phyloP scores from a whole-genome alignment of 2,888 invertebrate genomes.

The Trissoscelio sp. region DNA sequence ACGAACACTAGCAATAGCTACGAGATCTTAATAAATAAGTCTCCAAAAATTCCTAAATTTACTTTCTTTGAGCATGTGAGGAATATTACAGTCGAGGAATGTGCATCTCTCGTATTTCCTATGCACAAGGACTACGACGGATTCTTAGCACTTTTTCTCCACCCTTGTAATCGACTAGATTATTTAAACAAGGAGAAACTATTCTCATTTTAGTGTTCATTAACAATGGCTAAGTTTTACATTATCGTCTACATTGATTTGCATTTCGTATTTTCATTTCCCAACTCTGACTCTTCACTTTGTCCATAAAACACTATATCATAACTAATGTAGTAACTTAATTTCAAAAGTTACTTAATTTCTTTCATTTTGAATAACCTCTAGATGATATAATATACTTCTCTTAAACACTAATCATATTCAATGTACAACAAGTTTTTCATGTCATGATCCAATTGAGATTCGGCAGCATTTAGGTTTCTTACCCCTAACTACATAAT shows the following conservation, averaged over 20 bases:
- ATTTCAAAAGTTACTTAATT: constrained; percentile 32
- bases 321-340: constrained; percentile 44
- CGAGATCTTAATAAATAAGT: constrained; percentile 62
- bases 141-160: constrained; percentile 55
- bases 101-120: constrained; percentile 50
- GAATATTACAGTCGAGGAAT: constrained; percentile 66
- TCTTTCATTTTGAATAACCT: constrained; percentile 33
- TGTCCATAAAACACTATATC: constrained; percentile 42
- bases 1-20: constrained; percentile 35
- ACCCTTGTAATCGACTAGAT: constrained; percentile 78
- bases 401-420: constrained; percentile 43
- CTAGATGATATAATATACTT: constrained; percentile 44
- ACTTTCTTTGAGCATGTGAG: constrained; percentile 67
- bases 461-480: constrained; percentile 45
- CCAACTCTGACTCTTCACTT: constrained; percentile 35
- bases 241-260: constrained; percentile 34
- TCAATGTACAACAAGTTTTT: constrained; percentile 53
- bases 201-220: constrained; percentile 72
- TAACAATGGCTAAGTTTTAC: constrained; percentile 68
- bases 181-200: constrained; percentile 72
- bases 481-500: constrained; percentile 23
- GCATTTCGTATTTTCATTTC: constrained; percentile 34
- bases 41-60: constrained; percentile 53
- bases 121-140: constrained; percentile 57
- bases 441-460: constrained; percentile 38